Conservation (phyloP, 2,888 invertebrate genomes). For the Leucophenga maculata region DNA sequence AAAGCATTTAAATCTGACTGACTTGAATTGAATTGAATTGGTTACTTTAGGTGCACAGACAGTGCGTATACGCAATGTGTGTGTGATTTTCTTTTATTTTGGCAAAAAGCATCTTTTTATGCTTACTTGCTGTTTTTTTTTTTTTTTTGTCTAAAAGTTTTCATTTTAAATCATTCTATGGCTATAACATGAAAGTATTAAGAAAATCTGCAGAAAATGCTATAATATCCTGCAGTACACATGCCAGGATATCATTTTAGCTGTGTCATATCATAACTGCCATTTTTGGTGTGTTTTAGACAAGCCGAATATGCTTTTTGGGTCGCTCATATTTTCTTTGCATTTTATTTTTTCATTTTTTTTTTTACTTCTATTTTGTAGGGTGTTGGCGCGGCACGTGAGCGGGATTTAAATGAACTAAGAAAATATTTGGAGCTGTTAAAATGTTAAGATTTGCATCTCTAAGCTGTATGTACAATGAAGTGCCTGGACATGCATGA, state of each 20-base stretch:
- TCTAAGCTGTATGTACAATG: too few species aligned
- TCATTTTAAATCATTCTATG: constrained; percentile 18
- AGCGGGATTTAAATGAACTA: too few species aligned
- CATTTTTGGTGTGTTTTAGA: constrained; percentile 56
- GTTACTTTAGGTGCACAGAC: constrained; percentile 30
- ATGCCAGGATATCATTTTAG: neutral
- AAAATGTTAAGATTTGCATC: too few species aligned
- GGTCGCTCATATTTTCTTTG: neutral
- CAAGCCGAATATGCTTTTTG: constrained; percentile 36
- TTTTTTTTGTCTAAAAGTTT: neutral
- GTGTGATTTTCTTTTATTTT: constrained; percentile 16
- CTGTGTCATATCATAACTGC: constrained; percentile 46
- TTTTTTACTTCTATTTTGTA: neutral
- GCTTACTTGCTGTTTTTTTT: constrained; percentile 10
- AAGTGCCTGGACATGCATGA: too few species aligned
- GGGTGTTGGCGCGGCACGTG: too few species aligned
- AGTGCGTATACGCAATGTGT: constrained; percentile 52
- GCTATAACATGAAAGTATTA: neutral
- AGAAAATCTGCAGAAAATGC: neutral
- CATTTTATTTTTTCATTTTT: neutral
- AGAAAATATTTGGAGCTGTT: too few species aligned
- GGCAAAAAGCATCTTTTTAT: constrained; percentile 29
- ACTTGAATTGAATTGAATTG: neutral
- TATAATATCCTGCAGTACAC: too few species aligned
- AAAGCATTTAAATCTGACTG: neutral